Conservation (phyloP, 2,113 vertebrate species). For the Piaya cayana region DNA sequence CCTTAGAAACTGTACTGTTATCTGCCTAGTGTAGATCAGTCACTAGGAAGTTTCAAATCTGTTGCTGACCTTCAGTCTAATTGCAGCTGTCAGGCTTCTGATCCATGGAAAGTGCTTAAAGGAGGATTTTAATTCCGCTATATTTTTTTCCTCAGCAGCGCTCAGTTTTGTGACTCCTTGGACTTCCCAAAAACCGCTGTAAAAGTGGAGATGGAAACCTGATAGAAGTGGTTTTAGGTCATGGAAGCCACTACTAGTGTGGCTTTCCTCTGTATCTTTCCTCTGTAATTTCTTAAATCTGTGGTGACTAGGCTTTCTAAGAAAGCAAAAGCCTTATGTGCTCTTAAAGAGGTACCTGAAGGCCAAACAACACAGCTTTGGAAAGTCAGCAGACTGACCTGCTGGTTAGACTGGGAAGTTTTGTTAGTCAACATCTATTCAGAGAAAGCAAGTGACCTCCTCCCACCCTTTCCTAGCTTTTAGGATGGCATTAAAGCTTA, state of each 20-base stretch:
- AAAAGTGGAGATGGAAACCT: background rate
- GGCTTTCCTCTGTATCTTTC: too few relatives aligned
- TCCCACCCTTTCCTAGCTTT: background rate
- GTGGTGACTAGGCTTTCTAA: background rate
- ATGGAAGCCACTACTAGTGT: background rate
- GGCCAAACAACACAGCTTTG: background rate
- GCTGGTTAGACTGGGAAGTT: background rate
- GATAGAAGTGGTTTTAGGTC: background rate
- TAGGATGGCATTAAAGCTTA: background rate
- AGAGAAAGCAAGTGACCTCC: accelerated
- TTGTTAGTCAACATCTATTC: background rate
- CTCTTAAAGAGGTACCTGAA: background rate
- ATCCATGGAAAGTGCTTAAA: background rate
- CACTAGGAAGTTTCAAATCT: background rate
- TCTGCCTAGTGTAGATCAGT: background rate
- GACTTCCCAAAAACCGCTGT: background rate
- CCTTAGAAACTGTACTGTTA: background rate
- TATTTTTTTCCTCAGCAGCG: background rate
- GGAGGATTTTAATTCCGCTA: background rate
- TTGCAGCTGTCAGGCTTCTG: background rate
- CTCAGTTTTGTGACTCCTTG: background rate
- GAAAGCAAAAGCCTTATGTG: background rate
- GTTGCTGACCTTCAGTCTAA: background rate
- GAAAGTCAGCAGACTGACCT: background rate
- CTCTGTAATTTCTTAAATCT: background rate